Conservation (phyloP, 2,113 vertebrate species). For the Noturus placidus region DNA sequence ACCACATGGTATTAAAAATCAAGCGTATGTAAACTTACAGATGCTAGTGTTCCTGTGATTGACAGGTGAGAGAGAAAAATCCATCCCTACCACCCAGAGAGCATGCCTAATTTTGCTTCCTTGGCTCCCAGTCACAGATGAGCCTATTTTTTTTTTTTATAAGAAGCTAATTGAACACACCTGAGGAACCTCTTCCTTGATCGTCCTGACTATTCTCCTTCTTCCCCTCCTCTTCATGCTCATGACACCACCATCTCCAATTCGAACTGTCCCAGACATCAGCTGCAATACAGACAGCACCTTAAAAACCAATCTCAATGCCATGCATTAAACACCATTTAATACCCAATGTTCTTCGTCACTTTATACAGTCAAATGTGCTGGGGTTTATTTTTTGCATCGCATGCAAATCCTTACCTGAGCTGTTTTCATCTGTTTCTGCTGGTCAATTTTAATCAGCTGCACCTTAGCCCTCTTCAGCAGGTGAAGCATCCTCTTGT, state of each 20-base stretch:
- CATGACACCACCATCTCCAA: not conserved
- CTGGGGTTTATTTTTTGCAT: no score
- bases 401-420: conserved; percentile 61
- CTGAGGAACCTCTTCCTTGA: conserved; percentile 13
- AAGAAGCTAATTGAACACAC: not conserved
- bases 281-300: conserved; percentile 18
- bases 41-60: no score
- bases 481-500: conserved; percentile 85
- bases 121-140: not conserved
- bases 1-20: no score
- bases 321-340: not conserved
- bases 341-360: no score
- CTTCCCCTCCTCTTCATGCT: not conserved
- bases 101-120: not conserved
- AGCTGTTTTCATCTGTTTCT: conserved; percentile 78
- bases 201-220: not conserved
- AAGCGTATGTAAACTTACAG: no score
- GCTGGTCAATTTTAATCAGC: conserved; percentile 90
- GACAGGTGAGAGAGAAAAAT: no score
- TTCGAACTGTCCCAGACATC: not conserved
- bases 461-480: conserved; percentile 89
- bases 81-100: not conserved
- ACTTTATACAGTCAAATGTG: no score
- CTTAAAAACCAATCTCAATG: not conserved
- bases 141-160: not conserved